A percentile compares a stretch with the other conserved stretches of the same genome.
These are phyloP conservation scores for Anthopleura sola DNA, from an alignment of 64 coral and sea anemone genomes.

Conservation along the genomic window DNA sequence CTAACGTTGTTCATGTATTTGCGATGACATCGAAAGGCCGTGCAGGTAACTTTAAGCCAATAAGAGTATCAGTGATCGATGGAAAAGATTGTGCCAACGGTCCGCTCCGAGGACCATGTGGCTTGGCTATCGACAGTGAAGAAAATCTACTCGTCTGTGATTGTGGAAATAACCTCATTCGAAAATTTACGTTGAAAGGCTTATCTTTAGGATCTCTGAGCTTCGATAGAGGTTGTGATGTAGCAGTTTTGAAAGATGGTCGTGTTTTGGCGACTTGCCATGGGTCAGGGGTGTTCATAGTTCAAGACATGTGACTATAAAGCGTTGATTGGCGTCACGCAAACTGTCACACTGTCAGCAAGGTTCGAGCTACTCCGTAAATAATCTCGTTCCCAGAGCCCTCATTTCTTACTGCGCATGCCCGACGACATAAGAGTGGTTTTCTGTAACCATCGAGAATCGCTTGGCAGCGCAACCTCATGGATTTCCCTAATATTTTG, in stretches of 20 bases:
- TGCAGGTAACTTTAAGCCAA: background rate
- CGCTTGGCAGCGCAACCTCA: no score
- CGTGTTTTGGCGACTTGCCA: background rate
- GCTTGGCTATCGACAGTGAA: conserved; percentile 4
- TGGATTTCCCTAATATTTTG: no score
- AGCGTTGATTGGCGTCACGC: no score
- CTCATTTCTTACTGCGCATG: no score
- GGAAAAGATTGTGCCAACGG: background rate
- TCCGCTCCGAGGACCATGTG: background rate
- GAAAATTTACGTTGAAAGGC: background rate
- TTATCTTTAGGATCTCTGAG: background rate
- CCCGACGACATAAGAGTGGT: no score
- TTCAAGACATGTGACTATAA: no score
- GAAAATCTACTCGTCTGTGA: background rate
- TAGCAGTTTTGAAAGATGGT: conserved; percentile 4
- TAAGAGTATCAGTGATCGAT: background rate
- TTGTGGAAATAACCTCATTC: background rate
- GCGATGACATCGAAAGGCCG: background rate
- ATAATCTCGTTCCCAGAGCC: no score
- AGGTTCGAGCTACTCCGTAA: no score
- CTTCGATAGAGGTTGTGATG: background rate
- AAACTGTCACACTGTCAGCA: no score
- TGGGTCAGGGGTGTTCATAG: background rate
- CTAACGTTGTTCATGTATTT: background rate
- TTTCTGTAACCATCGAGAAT: no score